These are phyloP conservation scores for Odontothrips loti DNA, from an alignment of 2,888 invertebrate species.

Conservation along the genomic window DNA sequence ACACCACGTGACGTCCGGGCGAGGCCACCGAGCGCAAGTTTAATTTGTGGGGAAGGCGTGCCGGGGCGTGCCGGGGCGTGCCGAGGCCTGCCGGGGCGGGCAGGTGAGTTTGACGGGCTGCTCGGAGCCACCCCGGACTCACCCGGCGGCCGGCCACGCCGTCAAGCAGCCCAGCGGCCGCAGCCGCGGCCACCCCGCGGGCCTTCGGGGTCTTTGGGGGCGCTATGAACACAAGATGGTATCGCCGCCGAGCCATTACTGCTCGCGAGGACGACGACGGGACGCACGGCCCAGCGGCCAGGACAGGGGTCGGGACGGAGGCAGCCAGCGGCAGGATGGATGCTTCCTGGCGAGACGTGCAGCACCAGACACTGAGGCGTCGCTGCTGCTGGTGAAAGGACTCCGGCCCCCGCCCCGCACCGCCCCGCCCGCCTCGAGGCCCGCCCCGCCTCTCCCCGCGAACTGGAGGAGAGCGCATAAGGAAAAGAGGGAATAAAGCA, in stretches of 20 bases:
- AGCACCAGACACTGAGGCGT: too few relatives aligned
- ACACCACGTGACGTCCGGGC: slow-evolving; percentile 16
- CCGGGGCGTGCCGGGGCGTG: neutral
- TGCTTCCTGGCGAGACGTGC: too few relatives aligned
- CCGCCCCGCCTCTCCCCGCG: neutral
- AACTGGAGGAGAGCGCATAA: neutral
- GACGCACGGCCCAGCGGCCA: neutral
- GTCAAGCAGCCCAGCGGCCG: too few relatives aligned
- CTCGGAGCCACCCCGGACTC: neutral
- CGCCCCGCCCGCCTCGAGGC: too few relatives aligned
- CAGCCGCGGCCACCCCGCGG: neutral
- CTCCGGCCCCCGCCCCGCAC: too few relatives aligned
- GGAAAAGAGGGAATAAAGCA: neutral
- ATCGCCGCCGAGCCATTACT: neutral
- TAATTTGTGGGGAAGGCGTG: slow-evolving; percentile 21
- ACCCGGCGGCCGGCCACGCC: neutral
- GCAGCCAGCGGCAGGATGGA: too few relatives aligned
- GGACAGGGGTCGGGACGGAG: neutral
- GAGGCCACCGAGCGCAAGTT: neutral
- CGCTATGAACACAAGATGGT: slow-evolving; percentile 1
- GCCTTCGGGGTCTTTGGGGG: neutral
- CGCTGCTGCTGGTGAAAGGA: too few relatives aligned
- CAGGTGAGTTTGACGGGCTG: neutral
- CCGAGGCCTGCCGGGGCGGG: neutral
- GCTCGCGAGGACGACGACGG: neutral